Base-by-base conservation (phyloP, 2,888 invertebrate species). In the Helobdella robusta region DNA sequence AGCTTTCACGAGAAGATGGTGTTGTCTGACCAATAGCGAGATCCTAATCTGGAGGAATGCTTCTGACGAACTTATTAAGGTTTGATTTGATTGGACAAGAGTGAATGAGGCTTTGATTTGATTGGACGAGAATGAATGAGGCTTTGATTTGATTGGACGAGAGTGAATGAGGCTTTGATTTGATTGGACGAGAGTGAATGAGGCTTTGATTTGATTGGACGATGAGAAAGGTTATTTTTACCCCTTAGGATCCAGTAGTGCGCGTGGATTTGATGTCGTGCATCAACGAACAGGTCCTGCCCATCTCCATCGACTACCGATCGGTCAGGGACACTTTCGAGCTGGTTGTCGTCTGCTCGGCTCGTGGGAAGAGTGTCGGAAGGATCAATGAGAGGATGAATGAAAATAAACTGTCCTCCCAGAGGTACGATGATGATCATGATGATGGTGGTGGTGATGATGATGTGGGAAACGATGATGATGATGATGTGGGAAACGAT, bases 231-330 rank as follows among this genome's bases (percentile, higher is more conserved):
- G 4, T 2, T 25, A 18, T 28, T 61, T 25, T 28, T 46, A 20
- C 2, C 8, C 23, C 36, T 5, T 23, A 65, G 65, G 65, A 65
- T 25, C 65, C 65, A 35, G 8, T 60, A 25, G 25, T 54, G 28
- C 59, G 32, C 6, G 48, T 65, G 32, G 65, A 65, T 32, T 50
- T 65, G 46, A 65, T 36, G 59, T 59, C 50, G 18, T 65, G 65
- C 59, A 65, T 65, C 30, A 65, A 11, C 35, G 65, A 48, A 34
- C 23, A 35, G 48, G 25, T 65, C 8, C 18, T 36, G 23, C 59
- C 65, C 18, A 30, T 60, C 20, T 20, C 59, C 11, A 40, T 65
- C 25, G 35, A 20, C 32, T 30, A 32, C 28, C 20, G 58, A 20
- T n/a, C 30, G 4, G 35, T 34, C n/a, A 20, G 30, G 23, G 58